These are phyloP conservation scores for Montipora efflorescens DNA, from an alignment of 64 coral and sea anemone species.

Conservation along the genomic window DNA sequence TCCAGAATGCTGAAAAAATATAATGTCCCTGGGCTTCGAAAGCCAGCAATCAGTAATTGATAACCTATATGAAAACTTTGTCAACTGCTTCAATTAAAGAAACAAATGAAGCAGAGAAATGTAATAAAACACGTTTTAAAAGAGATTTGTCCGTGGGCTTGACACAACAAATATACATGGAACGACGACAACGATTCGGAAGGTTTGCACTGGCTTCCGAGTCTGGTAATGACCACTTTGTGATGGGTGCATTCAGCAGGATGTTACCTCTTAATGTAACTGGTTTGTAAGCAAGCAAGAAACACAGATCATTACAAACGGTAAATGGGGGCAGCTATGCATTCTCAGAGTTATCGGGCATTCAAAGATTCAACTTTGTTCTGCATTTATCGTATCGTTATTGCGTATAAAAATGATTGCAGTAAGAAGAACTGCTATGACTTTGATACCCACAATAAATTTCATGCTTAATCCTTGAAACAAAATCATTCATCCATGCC, in stretches of 20 bases:
- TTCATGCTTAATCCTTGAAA: too few species aligned
- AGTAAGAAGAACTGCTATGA: neutral
- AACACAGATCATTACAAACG: neutral
- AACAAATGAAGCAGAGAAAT: neutral
- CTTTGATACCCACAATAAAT: neutral
- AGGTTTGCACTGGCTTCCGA: neutral
- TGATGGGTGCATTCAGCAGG: neutral
- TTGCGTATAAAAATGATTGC: neutral
- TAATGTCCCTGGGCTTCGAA: too few species aligned
- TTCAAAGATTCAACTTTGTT: neutral
- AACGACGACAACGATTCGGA: neutral
- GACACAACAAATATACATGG: constrained; percentile 34
- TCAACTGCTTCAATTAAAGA: neutral
- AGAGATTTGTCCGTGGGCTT: constrained; percentile 50
- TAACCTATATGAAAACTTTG: too few species aligned
- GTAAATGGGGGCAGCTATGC: neutral
- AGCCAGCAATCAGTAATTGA: too few species aligned
- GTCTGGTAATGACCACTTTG: neutral
- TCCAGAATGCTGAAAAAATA: neutral
- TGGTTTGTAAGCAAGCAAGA: neutral
- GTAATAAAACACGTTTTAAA: constrained; percentile 2
- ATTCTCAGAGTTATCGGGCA: neutral
- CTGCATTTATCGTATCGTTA: neutral
- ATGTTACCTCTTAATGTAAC: neutral
- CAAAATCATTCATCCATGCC: too few species aligned